Percentiles rank a stretch among this genome's conserved stretches.
These are phyloP conservation scores for Zaprionus lachaisei DNA, from an alignment of 1,140 invertebrate genomes.

Conservation along the genomic window DNA sequence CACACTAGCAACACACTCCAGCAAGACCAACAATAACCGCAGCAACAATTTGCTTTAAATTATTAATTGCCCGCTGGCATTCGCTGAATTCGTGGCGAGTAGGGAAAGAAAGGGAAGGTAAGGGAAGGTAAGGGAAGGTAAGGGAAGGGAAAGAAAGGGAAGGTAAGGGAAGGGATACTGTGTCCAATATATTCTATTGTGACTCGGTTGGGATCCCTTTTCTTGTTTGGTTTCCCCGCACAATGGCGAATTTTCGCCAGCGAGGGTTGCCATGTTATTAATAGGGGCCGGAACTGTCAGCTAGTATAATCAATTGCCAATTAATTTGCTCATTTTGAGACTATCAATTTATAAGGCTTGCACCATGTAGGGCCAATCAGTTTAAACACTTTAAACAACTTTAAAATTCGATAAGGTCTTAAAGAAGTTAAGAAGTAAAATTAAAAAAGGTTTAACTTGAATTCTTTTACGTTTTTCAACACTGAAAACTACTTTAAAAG, in stretches of 20 bases:
- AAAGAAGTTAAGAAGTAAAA: too few relatives aligned
- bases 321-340: background rate
- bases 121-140: background rate
- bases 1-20: background rate
- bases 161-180: background rate
- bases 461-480: too few relatives aligned
- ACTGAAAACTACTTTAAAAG: too few relatives aligned
- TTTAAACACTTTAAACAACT: too few relatives aligned
- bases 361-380: too few relatives aligned
- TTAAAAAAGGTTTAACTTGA: too few relatives aligned
- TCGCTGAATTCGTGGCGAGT: background rate
- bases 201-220: background rate
- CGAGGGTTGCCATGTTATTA: background rate
- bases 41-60: constrained; percentile 39
- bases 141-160: background rate
- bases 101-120: background rate
- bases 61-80: constrained; percentile 40
- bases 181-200: background rate
- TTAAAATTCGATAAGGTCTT: too few relatives aligned
- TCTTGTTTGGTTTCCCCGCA: background rate
- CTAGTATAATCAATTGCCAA: background rate
- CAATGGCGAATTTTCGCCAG: background rate
- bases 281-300: background rate
- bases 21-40: constrained; percentile 9
- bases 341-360: background rate